These are phyloP conservation scores for Sorex araneus DNA, from an alignment of 2,113 vertebrate genomes.

Conservation along the genomic window DNA sequence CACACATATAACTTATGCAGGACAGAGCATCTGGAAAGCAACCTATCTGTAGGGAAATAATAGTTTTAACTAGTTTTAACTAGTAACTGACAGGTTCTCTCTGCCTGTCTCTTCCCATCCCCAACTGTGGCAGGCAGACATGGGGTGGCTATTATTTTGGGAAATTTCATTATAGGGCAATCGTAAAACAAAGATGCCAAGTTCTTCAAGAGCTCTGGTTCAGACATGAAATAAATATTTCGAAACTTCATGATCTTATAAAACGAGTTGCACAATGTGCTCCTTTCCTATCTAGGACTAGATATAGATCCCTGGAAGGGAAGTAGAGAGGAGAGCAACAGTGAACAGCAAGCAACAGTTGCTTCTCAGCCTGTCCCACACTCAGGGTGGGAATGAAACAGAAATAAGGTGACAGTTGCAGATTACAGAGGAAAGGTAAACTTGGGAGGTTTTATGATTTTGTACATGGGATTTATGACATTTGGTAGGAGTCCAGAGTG, in stretches of 20 bases:
- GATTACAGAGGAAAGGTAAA: neutral
- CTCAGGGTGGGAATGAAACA: neutral
- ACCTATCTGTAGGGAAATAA: conserved; percentile 8
- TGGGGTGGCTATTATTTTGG: neutral
- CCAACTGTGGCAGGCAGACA: neutral
- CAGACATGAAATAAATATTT: conserved; percentile 56
- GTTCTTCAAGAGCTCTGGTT: conserved; percentile 52
- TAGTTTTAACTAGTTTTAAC: conserved; percentile 19
- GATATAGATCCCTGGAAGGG: conserved; percentile 1
- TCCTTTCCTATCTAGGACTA: conserved; percentile 24
- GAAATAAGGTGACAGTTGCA: neutral
- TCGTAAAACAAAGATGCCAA: conserved; percentile 55
- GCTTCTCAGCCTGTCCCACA: neutral
- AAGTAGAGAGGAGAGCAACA: neutral
- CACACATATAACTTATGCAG: conserved; percentile 33
- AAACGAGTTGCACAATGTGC: conserved; percentile 33
- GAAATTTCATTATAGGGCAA: conserved; percentile 48
- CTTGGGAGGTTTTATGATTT: neutral
- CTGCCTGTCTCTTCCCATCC: neutral
- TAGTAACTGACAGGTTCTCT: neutral
- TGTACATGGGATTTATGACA: conserved; percentile 7
- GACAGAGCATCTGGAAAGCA: conserved; percentile 27
- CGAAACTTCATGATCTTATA: conserved; percentile 42
- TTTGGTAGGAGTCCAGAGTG: neutral
- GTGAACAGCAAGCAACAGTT: neutral